Percentiles rank a stretch among this genome's conserved stretches.
These are phyloP conservation scores for Bombyx mandarina DNA, from an alignment of 1,140 invertebrate species.

Conservation along the genomic window DNA sequence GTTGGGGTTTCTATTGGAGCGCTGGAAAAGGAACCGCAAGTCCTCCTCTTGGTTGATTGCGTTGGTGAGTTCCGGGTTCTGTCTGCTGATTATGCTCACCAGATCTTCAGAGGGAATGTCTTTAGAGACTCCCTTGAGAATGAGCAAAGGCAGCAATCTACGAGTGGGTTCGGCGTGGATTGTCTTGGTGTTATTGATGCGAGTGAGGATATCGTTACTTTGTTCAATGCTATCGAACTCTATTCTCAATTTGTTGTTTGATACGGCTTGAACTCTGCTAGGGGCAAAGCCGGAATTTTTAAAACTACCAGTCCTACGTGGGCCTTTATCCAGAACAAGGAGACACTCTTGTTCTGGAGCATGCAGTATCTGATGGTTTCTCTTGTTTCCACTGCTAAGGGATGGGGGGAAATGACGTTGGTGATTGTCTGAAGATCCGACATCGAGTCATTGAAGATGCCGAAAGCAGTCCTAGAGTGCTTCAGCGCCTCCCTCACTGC, in stretches of 20 bases:
- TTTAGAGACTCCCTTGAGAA: not conserved
- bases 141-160: not conserved
- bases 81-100: not conserved
- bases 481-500: too few relatives aligned
- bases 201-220: constrained; percentile 3
- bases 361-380: not conserved
- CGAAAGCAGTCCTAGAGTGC: not conserved
- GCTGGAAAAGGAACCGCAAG: constrained; percentile 6
- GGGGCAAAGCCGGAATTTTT: constrained; percentile 2
- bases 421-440: too few relatives aligned
- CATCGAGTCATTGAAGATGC: constrained; percentile 1
- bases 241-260: constrained; percentile 9
- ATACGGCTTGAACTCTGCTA: constrained; percentile 3
- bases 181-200: not conserved
- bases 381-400: too few relatives aligned
- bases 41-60: not conserved
- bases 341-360: too few relatives aligned
- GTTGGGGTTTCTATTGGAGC: constrained; percentile 4
- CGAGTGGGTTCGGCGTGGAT: not conserved
- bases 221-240: not conserved
- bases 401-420: too few relatives aligned
- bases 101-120: not conserved
- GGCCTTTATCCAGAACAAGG: too few relatives aligned
- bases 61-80: constrained; percentile 5
- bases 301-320: too few relatives aligned